Evolutionary conservation across 2,797 vertebrate genomes (phyloP), one percentile per base, ranked within the genome.

Genomic region (Sebastes reedi): DNA sequence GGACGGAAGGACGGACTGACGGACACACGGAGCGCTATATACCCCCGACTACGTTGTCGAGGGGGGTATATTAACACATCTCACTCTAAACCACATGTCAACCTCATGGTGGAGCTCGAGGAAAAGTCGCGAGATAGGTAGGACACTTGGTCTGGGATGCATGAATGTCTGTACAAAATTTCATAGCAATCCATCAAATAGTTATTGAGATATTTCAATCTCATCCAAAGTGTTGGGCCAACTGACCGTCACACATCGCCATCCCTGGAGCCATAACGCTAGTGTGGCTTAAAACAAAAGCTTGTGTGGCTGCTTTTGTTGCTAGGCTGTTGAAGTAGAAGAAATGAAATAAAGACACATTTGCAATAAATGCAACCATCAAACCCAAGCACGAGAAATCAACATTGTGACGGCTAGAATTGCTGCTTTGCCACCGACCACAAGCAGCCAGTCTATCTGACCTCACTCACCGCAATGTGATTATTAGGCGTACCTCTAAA

Each of bases 371-470:
- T 79, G 55, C 34, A 80, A 61, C 66, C 59, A 66, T 75, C 69
- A 66, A 85, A 72, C 67, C 55, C 13, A 54, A 82, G 60, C 70
- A 67, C 34, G 50, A 85, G 64, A 79, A 86, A 84, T 76, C 65
- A 79, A 68, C 60, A 69, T 79, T 65, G 52, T 58, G 79, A 83
- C 10, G 3, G 34, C 25, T 36, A 3, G 39, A 84, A 39, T 11
- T 56, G 71, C 80, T 80, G 80, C 86, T 87, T 68, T 64, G 87
- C 77, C 73, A 71, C 56, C 56, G 7, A 80, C 80, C 81, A 27
- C 77, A 61, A 60, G 66, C 79, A 75, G 46, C 77, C 66, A 16
- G 54, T 71, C 67, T 24, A 61, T 67, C 72, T n/a, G 77, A 76
- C 77, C 77, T 86, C 87, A 66, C 14, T 72, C 73, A 36, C 82